Evolutionary conservation across 1,140 invertebrate genomes (phyloP).

Genomic region (Drosophila varians): DNA sequence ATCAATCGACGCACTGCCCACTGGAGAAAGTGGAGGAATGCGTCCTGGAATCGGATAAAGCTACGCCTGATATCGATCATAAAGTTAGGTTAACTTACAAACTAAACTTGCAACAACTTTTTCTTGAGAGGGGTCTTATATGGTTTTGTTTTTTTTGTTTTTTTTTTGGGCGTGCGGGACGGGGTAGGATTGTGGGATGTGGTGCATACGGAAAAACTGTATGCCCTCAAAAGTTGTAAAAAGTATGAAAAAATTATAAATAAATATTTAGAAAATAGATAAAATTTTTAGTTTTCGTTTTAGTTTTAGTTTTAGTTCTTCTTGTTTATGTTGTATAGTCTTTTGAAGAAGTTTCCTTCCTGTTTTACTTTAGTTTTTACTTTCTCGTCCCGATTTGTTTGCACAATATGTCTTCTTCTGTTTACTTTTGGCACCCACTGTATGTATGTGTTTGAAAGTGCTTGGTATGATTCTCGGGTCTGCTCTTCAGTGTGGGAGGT

Average conservation of each 20-base stretch:
- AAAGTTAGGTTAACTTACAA: slow-evolving; percentile 55
- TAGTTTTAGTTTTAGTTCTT: slow-evolving; percentile 37
- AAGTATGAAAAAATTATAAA: slow-evolving; percentile 74
- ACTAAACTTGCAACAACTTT: slow-evolving; percentile 69
- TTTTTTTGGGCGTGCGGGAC: background rate
- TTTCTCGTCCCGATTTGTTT: slow-evolving; percentile 38
- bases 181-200: background rate
- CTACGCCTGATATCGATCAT: slow-evolving; percentile 72
- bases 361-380: slow-evolving; percentile 38
- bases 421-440: slow-evolving; percentile 73
- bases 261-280: slow-evolving; percentile 82
- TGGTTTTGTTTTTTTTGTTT: too few relatives aligned
- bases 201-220: slow-evolving; percentile 45
- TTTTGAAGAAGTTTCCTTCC: slow-evolving; percentile 76
- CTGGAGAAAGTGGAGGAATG: background rate
- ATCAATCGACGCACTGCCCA: slow-evolving; percentile 23
- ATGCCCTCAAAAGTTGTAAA: slow-evolving; percentile 59
- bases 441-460: slow-evolving; percentile 13
- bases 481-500: slow-evolving; percentile 39
- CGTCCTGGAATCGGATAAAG: slow-evolving; percentile 57
- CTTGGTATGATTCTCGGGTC: slow-evolving; percentile 7
- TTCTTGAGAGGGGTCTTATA: slow-evolving; percentile 19
- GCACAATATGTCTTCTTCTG: slow-evolving; percentile 27
- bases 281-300: slow-evolving; percentile 37
- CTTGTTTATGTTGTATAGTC: slow-evolving; percentile 55